Conservation (phyloP, 2,888 invertebrate species). For the Apamea sordens region DNA sequence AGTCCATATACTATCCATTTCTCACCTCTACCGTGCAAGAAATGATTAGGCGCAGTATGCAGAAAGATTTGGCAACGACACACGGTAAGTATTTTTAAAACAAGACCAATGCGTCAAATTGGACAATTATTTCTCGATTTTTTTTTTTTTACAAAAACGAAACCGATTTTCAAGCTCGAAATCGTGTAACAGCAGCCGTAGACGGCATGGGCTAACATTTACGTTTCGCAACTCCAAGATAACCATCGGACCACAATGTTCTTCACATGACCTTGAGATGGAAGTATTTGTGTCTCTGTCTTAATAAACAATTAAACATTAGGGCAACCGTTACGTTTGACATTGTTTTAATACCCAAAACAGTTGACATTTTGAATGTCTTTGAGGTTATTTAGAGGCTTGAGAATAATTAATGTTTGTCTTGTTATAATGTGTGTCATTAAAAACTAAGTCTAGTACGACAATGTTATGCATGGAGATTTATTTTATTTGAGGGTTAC, state of each 20-base stretch:
- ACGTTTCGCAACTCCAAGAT: constrained; percentile 73
- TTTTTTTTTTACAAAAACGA: constrained; percentile 5
- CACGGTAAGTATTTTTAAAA: neutral
- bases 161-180: neutral
- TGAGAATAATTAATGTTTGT: constrained; percentile 35
- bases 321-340: constrained; percentile 53
- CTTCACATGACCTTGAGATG: constrained; percentile 71
- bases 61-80: neutral
- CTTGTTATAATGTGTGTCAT: constrained; percentile 35
- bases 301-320: constrained; percentile 61
- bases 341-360: constrained; percentile 61
- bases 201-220: constrained; percentile 35
- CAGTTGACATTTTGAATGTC: constrained; percentile 60
- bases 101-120: constrained; percentile 9
- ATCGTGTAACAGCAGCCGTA: constrained; percentile 35
- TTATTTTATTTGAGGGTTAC: neutral
- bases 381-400: constrained; percentile 28
- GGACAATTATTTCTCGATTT: neutral
- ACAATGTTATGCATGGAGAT: neutral
- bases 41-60: neutral
- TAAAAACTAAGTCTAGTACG: constrained; percentile 23
- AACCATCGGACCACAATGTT: constrained; percentile 73
- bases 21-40: neutral
- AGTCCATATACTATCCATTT: neutral
- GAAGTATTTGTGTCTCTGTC: constrained; percentile 51